These are phyloP conservation scores for Cyclophora albipunctata DNA, from an alignment of 2,888 invertebrate genomes.

Conservation along the genomic window DNA sequence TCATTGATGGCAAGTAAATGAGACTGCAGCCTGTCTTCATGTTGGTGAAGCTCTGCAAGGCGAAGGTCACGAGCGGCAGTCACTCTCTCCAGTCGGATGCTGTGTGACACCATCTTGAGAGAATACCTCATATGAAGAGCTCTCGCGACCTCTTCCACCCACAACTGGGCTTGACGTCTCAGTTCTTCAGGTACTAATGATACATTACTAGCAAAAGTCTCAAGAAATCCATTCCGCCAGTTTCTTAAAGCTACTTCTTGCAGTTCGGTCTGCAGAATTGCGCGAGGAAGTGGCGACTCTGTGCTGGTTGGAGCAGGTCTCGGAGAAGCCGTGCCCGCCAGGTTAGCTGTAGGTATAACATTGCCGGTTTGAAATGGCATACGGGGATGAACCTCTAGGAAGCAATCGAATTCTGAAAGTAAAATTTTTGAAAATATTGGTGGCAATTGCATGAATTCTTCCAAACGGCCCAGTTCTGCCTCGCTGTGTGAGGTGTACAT, in stretches of 20 bases:
- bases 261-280: constrained; percentile 46
- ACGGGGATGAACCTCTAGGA: constrained; percentile 47
- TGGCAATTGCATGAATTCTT: constrained; percentile 46
- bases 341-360: not conserved
- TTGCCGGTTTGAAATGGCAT: constrained; percentile 5
- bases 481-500: constrained; percentile 43
- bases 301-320: constrained; percentile 9
- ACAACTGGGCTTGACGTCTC: constrained; percentile 37
- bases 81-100: constrained; percentile 47
- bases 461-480: constrained; percentile 42
- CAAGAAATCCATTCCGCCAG: constrained; percentile 57
- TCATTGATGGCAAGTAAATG: constrained; percentile 46
- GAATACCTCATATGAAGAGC: constrained; percentile 46
- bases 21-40: constrained; percentile 43
- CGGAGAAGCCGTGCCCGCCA: constrained; percentile 5
- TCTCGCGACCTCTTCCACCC: constrained; percentile 44
- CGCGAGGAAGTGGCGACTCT: constrained; percentile 30
- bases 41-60: constrained; percentile 40
- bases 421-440: constrained; percentile 35
- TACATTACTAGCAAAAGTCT: constrained; percentile 46
- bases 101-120: constrained; percentile 48
- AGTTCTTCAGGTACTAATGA: constrained; percentile 41
- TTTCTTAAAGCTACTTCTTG: constrained; percentile 44
- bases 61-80: constrained; percentile 39
- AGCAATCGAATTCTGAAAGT: constrained; percentile 47